A percentile compares a stretch with the other conserved stretches of the same genome.
phyloP scores from a whole-genome alignment of 2,797 vertebrate genomes.

The Cyprinodon diabolis region DNA sequence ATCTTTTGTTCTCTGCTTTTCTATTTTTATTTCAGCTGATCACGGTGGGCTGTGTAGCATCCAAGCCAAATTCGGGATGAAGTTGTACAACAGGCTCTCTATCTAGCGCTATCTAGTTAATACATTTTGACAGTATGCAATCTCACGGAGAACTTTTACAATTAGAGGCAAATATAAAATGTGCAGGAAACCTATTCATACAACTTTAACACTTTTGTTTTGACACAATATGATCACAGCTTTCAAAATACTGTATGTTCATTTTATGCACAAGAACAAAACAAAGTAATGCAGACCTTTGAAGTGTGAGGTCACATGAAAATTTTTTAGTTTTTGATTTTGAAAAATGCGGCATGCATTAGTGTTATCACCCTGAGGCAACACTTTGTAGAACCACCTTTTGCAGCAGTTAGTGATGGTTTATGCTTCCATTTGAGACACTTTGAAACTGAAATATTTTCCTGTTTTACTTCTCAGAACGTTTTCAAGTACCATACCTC shows the following conservation, averaged over 20 bases:
- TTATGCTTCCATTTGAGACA: too few relatives aligned
- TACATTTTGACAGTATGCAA: neutral
- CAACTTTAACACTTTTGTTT: neutral
- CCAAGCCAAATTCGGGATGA: slow-evolving; percentile 1
- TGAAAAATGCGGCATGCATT: neutral
- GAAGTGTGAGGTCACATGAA: neutral
- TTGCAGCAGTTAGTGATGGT: neutral
- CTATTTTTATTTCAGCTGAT: slow-evolving; percentile 28
- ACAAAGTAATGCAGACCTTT: neutral
- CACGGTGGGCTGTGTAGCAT: slow-evolving; percentile 18
- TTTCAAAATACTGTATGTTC: neutral
- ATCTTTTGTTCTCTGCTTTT: slow-evolving; percentile 2
- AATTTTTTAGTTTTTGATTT: neutral
- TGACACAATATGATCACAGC: neutral
- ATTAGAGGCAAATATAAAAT: neutral
- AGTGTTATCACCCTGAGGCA: too few relatives aligned
- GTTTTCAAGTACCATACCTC: too few relatives aligned
- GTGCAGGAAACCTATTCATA: neutral
- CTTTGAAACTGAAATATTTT: too few relatives aligned
- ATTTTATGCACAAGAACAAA: neutral
- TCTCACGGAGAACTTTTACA: neutral
- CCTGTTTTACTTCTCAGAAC: neutral
- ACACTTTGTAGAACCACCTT: neutral
- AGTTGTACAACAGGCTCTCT: neutral
- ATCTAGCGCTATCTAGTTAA: neutral